phyloP scores from a whole-genome alignment of 2,888 invertebrate genomes.

The Falcaria lacertinaria region DNA sequence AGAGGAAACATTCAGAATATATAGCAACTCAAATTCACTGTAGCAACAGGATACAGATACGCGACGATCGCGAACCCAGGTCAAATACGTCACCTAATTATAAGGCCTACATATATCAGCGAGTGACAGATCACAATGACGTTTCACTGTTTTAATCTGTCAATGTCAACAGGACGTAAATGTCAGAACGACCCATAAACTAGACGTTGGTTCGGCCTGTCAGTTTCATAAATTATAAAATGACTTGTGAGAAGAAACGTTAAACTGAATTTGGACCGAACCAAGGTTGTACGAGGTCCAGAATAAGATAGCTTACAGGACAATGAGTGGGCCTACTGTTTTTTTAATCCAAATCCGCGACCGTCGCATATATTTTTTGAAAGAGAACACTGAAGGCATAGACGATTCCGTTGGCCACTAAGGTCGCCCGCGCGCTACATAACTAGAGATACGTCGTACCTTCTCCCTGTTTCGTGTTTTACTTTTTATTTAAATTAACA shows the following conservation, averaged over 20 bases:
- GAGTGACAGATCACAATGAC: too few species aligned
- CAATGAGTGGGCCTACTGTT: neutral
- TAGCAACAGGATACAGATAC: constrained; percentile 68
- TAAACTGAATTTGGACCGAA: too few species aligned
- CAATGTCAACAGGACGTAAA: too few species aligned
- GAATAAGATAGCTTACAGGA: too few species aligned
- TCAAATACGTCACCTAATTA: too few species aligned
- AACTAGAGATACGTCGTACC: constrained; percentile 44
- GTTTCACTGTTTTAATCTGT: too few species aligned
- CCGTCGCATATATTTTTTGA: constrained; percentile 46
- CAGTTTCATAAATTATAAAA: too few species aligned
- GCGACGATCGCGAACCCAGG: neutral
- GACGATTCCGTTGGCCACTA: constrained; percentile 51
- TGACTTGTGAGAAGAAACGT: too few species aligned
- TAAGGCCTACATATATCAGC: too few species aligned
- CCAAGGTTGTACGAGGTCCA: too few species aligned
- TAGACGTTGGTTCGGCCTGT: too few species aligned
- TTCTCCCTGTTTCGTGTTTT: constrained; percentile 63
- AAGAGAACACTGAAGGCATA: constrained; percentile 76
- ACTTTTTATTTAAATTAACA: constrained; percentile 63
- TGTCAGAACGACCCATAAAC: too few species aligned
- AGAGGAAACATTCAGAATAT: constrained; percentile 49
- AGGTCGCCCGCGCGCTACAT: constrained; percentile 54
- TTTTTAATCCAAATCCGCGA: neutral
- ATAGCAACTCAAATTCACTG: constrained; percentile 67